A percentile compares a stretch with the other conserved stretches of the same genome.
These are phyloP conservation scores for Pseudeuparius sepicola DNA, from an alignment of 2,888 invertebrate genomes.

Conservation along the genomic window DNA sequence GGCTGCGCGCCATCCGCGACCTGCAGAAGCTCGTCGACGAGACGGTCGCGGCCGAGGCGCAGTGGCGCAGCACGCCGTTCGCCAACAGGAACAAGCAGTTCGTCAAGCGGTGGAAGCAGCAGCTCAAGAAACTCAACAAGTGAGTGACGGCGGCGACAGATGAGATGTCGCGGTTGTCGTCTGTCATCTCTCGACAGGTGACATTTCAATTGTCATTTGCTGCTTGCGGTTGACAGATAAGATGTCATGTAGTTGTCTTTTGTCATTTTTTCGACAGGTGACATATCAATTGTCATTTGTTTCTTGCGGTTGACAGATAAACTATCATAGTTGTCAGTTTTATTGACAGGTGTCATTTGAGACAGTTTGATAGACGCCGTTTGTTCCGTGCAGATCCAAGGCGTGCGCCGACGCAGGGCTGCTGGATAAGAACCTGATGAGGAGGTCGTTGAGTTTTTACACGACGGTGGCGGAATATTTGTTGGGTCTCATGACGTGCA, in stretches of 20 bases:
- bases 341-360: no score
- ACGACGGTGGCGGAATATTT: slow-evolving; percentile 75
- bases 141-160: slow-evolving; percentile 29
- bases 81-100: slow-evolving; percentile 73
- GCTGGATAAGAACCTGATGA: slow-evolving; percentile 73
- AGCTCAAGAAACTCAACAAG: slow-evolving; percentile 67
- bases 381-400: slow-evolving; percentile 58
- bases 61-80: slow-evolving; percentile 69
- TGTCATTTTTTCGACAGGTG: no score
- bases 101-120: slow-evolving; percentile 78
- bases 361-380: no score
- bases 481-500: slow-evolving; percentile 51
- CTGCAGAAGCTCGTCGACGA: slow-evolving; percentile 82
- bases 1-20: slow-evolving; percentile 68
- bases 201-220: no score
- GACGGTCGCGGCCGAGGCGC: slow-evolving; percentile 66
- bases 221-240: no score
- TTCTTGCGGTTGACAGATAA: no score
- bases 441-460: slow-evolving; percentile 79
- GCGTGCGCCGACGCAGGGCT: slow-evolving; percentile 85
- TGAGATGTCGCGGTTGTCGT: no score
- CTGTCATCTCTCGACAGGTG: no score
- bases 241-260: no score
- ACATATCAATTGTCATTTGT: no score
- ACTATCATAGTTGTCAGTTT: no score